Evolutionary conservation across 2,888 invertebrate genomes (phyloP), one percentile per base, ranked within the genome.

Genomic region (Troides aeacus): DNA sequence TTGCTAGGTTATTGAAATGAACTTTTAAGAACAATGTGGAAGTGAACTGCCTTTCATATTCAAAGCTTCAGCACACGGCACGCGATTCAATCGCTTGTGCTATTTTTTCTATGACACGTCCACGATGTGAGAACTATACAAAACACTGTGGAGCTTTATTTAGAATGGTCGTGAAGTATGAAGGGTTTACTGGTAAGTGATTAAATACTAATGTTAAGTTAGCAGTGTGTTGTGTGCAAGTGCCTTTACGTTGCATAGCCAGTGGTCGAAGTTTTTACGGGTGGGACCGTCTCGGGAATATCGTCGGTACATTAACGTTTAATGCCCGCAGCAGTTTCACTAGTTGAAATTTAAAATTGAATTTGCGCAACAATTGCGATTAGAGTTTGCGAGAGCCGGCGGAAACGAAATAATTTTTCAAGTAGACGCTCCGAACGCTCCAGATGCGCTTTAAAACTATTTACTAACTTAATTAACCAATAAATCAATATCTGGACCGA

Each of bases 231-330:
- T 15, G 21, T 66, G 59, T 66, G 60, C 12, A 30, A 50, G 0
- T 5, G 50, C 6, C 53, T 24, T 70, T 62, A 62, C 58, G 77
- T 73, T 80, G 78, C 79, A 76, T 39, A 77, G 83, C 81, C 83
- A 84, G 85, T 81, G 83, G 83, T 79, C 79, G 84, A 91, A 91
- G 89, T 91, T 90, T 91, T 91, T 90, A 90, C 89, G 89, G 87
- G 83, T 46, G 46, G 76, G 81, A 84, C 81, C 81, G 84, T 83
- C 82, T 79, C 73, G 81, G 78, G 85, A 84, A 88, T 89, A 89
- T 88, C 86, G 89, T 88, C 85, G 87, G 86, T 89, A 87, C 89
- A 89, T 90, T 90, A 89, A 87, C 85, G 87, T 87, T 89, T 88
- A 88, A 89, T 86, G 81, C 84, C 78, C 80, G 82, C 79, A 77